Evolutionary conservation across 2,888 invertebrate genomes (phyloP), one percentile per base, ranked within the genome.

Genomic region (Caenorhabditis angaria): DNA sequence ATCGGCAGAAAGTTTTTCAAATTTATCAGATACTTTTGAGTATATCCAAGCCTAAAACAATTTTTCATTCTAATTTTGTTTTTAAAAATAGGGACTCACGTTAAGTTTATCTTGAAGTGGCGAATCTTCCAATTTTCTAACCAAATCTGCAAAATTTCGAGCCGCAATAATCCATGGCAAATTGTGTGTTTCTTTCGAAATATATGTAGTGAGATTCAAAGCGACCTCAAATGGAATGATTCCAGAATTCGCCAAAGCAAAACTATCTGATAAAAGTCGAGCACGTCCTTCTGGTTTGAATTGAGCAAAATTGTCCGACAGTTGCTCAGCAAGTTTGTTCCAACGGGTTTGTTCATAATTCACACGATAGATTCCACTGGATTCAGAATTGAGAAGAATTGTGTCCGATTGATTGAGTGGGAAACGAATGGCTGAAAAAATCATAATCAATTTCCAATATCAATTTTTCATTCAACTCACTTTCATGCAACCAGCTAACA

Each of bases 201-300:
- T 35, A 41, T 82, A 82, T 0, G 61, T 48, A 10, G 78, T 76
- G 20, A 76, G 53, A 55, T 82, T 78, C 41, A 82, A 64, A 10
- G 79, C 76, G 12, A 85, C 81, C 14, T 84, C 78, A 62, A 88
- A 88, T 24, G 83, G 82, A 22, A 94, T 35, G 91, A 91, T 89
- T 0, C 94, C 94, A 25, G 87, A 86, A 53, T 85, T 85, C 2
- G 89, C 89, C 50, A 90, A 80, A 67, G 88, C 88, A 72, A 90
- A 89, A 0, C 93, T 92, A 87, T 97, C 96, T 81, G 95, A 94
- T 8, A 97, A 90, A 32, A 97, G 89, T 87, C 95, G 94, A 0
- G 94, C 70, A 56, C 82, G 61, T 4, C 74, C 67, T 27, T 58
- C 58, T n/a, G 74, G 63, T 4, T 53, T 58, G n/a, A 70, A 50